Conservation (phyloP, 2,797 vertebrate genomes). For the Xenopus petersii region DNA sequence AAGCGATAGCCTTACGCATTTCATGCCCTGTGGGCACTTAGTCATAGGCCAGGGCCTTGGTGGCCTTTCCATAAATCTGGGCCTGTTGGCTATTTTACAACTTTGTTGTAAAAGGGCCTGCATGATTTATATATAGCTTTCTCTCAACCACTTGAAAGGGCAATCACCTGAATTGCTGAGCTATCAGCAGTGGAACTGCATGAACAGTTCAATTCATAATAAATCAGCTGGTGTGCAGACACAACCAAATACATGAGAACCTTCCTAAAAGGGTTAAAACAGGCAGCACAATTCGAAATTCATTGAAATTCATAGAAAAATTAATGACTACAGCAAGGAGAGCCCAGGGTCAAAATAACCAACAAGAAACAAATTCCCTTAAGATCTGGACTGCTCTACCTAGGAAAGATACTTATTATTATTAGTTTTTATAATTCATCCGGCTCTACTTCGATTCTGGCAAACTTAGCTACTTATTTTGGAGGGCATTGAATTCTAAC, state of each 20-base stretch:
- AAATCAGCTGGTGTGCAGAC: conserved; percentile 25
- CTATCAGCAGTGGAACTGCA: too few species aligned
- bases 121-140: too few species aligned
- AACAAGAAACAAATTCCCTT: conserved; percentile 40
- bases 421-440: conserved; percentile 16
- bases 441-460: conserved; percentile 29
- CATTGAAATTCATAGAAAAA: conserved; percentile 50
- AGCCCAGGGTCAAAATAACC: conserved; percentile 48
- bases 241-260: conserved; percentile 6
- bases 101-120: too few species aligned
- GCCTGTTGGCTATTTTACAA: too few species aligned
- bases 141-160: too few species aligned
- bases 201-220: background rate
- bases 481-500: background rate
- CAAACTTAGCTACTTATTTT: conserved; percentile 26
- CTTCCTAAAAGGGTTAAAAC: conserved; percentile 39
- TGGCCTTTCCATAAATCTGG: too few species aligned
- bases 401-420: conserved; percentile 39
- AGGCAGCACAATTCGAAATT: conserved; percentile 36
- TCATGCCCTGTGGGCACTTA: too few species aligned
- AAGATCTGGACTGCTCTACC: conserved; percentile 34
- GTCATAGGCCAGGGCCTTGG: too few species aligned
- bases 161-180: too few species aligned
- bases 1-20: too few species aligned
- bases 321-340: conserved; percentile 47